Percentiles rank a stretch among this genome's conserved stretches.
phyloP scores from a whole-genome alignment of 2,888 invertebrate genomes.

The Pachydiplax longipennis region DNA sequence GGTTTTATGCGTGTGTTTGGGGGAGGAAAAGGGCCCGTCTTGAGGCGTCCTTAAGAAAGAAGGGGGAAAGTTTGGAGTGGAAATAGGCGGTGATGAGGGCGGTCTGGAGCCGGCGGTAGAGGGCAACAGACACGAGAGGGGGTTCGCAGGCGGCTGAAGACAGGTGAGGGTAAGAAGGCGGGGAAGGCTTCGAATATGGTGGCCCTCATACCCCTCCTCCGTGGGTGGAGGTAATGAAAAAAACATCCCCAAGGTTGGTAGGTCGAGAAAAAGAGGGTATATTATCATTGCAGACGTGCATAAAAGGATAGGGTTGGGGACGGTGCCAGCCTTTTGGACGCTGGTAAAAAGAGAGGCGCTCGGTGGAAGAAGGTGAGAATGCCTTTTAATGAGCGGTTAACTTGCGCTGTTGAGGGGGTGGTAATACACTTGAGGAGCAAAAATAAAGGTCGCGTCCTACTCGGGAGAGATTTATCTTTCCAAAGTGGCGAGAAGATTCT shows the following conservation, averaged over 20 bases:
- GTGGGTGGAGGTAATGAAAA: neutral
- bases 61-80: neutral
- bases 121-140: neutral
- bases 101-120: neutral
- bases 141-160: neutral
- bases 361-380: neutral
- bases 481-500: neutral
- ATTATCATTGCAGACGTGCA: neutral
- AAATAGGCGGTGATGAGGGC: neutral
- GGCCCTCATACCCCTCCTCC: neutral
- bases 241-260: conserved; percentile 25
- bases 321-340: neutral
- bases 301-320: neutral
- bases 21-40: neutral
- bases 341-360: neutral
- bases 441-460: neutral
- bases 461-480: neutral
- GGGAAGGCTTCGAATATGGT: conserved; percentile 22
- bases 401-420: neutral
- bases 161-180: neutral
- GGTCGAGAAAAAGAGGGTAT: neutral
- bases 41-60: neutral
- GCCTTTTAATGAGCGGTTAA: neutral
- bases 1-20: neutral
- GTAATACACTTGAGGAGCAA: neutral